These are phyloP conservation scores for Leuciscus waleckii DNA, from an alignment of 2,797 vertebrate genomes.

Conservation along the genomic window DNA sequence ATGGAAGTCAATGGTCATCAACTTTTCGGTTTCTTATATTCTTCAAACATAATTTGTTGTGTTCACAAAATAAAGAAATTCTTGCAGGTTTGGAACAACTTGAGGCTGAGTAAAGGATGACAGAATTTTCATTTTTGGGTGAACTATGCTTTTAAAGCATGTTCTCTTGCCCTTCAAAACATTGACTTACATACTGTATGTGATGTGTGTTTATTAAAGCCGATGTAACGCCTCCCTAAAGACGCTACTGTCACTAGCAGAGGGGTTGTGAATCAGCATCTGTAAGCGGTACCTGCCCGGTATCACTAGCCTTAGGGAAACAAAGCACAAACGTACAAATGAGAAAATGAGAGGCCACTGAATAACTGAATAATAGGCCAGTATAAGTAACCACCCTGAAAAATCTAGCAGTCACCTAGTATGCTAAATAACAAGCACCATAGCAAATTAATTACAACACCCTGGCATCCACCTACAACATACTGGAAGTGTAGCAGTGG, in stretches of 20 bases:
- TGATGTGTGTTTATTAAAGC: neutral
- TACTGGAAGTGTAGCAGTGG: neutral
- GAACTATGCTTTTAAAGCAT: neutral
- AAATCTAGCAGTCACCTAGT: neutral
- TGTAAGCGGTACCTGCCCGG: neutral
- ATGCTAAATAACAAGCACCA: neutral
- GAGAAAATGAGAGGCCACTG: conserved; percentile 6
- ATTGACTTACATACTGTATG: neutral
- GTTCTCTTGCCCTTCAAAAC: neutral
- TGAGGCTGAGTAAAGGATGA: too few relatives aligned
- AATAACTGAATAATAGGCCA: conserved; percentile 23
- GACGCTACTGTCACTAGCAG: conserved; percentile 8
- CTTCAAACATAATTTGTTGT: too few relatives aligned
- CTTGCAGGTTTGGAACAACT: too few relatives aligned
- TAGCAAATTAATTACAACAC: neutral
- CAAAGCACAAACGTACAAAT: conserved; percentile 10
- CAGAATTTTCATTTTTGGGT: too few relatives aligned
- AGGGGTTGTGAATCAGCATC: conserved; percentile 1
- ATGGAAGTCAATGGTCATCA: too few relatives aligned
- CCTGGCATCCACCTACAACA: neutral
- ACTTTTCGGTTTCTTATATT: too few relatives aligned
- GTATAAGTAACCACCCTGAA: neutral
- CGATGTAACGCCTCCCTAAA: neutral
- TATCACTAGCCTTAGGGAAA: conserved; percentile 11
- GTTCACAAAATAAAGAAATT: too few relatives aligned